phyloP scores from a whole-genome alignment of 2,888 invertebrate genomes.

The Drosophila picticornis region DNA sequence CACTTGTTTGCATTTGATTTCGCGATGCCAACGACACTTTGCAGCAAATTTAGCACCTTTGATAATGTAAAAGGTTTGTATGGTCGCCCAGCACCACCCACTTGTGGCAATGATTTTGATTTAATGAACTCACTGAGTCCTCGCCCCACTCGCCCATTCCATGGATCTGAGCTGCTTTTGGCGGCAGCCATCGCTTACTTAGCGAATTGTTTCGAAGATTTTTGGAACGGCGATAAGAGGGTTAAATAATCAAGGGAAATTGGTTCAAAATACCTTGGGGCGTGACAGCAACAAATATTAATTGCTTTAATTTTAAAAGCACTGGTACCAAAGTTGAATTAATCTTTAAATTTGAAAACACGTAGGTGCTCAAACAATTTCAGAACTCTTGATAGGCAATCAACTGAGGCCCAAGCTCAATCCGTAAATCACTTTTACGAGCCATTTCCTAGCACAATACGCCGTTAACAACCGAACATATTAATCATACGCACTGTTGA shows the following conservation, averaged over 20 bases:
- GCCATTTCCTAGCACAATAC: slow-evolving; percentile 17
- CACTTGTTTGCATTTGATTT: slow-evolving; percentile 75
- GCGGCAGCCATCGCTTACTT: slow-evolving; percentile 12
- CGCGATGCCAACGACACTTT: slow-evolving; percentile 68
- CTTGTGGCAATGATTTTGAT: slow-evolving; percentile 48
- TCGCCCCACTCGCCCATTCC: slow-evolving; percentile 19
- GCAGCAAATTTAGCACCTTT: slow-evolving; percentile 73
- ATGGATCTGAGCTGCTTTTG: background rate
- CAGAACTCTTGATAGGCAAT: slow-evolving; percentile 44
- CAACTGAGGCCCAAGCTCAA: slow-evolving; percentile 29
- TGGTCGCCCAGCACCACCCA: slow-evolving; percentile 36
- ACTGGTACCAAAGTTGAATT: slow-evolving; percentile 52
- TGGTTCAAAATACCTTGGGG: slow-evolving; percentile 46
- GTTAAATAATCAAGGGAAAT: slow-evolving; percentile 49
- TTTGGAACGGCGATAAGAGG: slow-evolving; percentile 36
- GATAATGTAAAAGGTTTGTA: slow-evolving; percentile 72
- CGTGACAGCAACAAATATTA: slow-evolving; percentile 53
- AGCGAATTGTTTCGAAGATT: slow-evolving; percentile 42
- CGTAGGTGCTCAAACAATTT: slow-evolving; percentile 19
- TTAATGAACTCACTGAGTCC: slow-evolving; percentile 47
- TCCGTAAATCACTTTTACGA: slow-evolving; percentile 54
- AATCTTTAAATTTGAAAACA: slow-evolving; percentile 40
- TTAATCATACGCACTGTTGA: slow-evolving; percentile 66
- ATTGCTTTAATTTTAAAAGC: slow-evolving; percentile 52
- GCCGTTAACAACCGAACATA: slow-evolving; percentile 22